Evolutionary conservation across 2,113 vertebrate genomes (phyloP), one percentile per base, ranked within the genome.

Genomic region (Notarius lentiginosus): DNA sequence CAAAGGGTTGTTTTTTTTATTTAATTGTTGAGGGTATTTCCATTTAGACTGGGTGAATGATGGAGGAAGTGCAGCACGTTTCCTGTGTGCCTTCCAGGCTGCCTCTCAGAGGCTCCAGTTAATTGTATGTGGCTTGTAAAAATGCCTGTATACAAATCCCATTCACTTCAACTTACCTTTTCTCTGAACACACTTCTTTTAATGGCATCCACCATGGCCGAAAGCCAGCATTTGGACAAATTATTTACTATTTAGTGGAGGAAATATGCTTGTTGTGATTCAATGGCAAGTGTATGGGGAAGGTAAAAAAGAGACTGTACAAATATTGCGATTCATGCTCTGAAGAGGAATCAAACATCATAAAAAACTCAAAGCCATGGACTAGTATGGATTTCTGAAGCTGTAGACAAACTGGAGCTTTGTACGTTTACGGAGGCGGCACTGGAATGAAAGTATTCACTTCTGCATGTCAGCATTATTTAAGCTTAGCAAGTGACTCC

Each of bases 151-250:
- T 30, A 84, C 55, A 70, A 87, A 70, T 86, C 27, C 70, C 61
- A 47, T 73, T 84, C 63, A 73, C 24, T 76, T 5, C n/a, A 30
- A 70, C 79, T 72, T 41, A 14, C 53, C 56, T 72, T 27, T 76
- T 81, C 41, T 87, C 22, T 60, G 0, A 88, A 88, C 34, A 51
- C 53, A 76, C 91, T 93, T 91, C 90, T 79, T 91, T 89, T 87
- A 75, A 1, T 91, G 90, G 92, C 91, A 89, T 92, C 91, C 91
- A 70, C 87, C 82, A 84, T 86, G 70, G 89, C 93, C 89, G n/a
- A 79, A 82, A 93, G 91, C 87, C 72, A 90, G 82, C 87, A 80
- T 91, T 90, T 90, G 30, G 86, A 92, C 93, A 90, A 92, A 94
- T 93, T 84, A 93, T 93, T 91, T 79, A 91, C 84, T 79, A 87